Evolutionary conservation across 2,113 vertebrate genomes (phyloP).

Genomic region (Oncorhynchus clarkii): DNA sequence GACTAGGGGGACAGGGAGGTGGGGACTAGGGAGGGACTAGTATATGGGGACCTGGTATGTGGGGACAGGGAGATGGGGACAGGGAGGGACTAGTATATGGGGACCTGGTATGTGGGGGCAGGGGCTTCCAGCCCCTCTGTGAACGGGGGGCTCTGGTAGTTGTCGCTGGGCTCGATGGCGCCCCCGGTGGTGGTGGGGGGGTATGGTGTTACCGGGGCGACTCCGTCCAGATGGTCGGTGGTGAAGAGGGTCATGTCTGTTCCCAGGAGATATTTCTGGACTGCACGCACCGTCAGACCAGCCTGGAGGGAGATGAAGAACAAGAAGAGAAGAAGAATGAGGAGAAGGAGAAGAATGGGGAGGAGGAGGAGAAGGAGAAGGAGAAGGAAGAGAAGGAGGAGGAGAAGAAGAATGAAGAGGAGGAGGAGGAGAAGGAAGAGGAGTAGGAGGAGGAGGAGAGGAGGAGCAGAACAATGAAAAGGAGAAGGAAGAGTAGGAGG

Average conservation of each 20-base stretch:
- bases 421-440: no score
- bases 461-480: no score
- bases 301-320: slow-evolving; percentile 67
- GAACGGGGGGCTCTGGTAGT: slow-evolving; percentile 95
- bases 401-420: no score
- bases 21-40: no score
- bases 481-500: no score
- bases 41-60: no score
- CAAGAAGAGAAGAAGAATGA: no score
- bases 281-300: slow-evolving; percentile 83
- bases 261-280: slow-evolving; percentile 91
- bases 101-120: slow-evolving; percentile 92
- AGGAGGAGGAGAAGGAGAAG: no score
- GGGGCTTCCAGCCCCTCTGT: slow-evolving; percentile 82
- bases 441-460: no score
- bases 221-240: slow-evolving; percentile 84
- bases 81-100: slow-evolving; percentile 82
- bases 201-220: slow-evolving; percentile 74
- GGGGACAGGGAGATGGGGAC: no score
- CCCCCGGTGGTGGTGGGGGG: slow-evolving; percentile 78
- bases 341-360: accelerated
- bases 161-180: slow-evolving; percentile 80
- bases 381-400: no score
- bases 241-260: slow-evolving; percentile 96
- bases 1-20: no score